Conservation (phyloP, 2,113 vertebrate species). For the Esox niger region DNA sequence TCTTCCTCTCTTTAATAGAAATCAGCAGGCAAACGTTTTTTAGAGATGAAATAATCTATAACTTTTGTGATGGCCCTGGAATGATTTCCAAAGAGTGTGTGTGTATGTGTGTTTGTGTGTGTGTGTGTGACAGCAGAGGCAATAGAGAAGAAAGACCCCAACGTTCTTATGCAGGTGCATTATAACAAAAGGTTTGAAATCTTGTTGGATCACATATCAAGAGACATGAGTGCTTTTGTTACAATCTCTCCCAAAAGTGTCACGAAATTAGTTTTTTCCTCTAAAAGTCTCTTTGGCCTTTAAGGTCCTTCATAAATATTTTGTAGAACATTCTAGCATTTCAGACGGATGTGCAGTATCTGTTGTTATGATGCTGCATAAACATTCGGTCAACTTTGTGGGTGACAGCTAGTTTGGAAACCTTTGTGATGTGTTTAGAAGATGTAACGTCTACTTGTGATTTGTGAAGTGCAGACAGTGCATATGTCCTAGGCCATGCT, state of each 20-base stretch:
- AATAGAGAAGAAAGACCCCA: conserved; percentile 20
- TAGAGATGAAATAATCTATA: background rate
- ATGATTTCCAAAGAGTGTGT: background rate
- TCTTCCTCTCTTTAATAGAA: background rate
- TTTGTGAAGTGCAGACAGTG: conserved; percentile 4
- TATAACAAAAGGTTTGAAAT: conserved; percentile 13
- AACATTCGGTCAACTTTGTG: background rate
- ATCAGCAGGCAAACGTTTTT: background rate
- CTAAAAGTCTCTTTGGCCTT: conserved; percentile 27
- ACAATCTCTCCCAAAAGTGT: conserved; percentile 27
- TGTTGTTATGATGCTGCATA: background rate
- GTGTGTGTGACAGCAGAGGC: conserved; percentile 26
- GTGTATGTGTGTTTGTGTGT: conserved; percentile 4
- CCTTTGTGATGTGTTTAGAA: background rate
- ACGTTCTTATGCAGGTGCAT: conserved; percentile 22
- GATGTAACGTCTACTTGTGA: conserved; percentile 7
- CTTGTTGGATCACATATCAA: conserved; percentile 43
- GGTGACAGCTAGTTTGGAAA: conserved; percentile 2
- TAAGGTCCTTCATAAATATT: no score
- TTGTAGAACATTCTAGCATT: no score
- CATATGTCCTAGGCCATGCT: background rate
- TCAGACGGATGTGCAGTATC: no score
- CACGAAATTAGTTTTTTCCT: conserved; percentile 28
- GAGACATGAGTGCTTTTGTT: conserved; percentile 31
- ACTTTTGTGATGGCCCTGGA: background rate